A percentile compares a stretch with the other conserved stretches of the same genome.
Conservation (phyloP, 2,888 invertebrate species). For the Eristalis tenax region DNA sequence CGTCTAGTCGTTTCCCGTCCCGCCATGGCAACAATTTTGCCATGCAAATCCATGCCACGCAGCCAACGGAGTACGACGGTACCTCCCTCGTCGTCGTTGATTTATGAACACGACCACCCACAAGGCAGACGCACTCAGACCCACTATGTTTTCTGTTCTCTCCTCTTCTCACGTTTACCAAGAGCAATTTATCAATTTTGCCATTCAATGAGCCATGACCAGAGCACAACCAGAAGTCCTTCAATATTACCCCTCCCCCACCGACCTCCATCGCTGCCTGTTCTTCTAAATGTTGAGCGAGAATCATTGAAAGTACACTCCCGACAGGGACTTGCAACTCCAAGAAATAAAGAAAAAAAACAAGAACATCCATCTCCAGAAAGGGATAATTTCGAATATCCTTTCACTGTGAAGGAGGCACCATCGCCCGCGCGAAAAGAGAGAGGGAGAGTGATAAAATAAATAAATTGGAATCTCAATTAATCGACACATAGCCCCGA, state of each 20-base stretch:
- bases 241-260: background rate
- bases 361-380: conserved; percentile 32
- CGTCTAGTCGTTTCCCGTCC: background rate
- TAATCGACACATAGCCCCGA: conserved; percentile 52
- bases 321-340: conserved; percentile 1
- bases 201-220: conserved; percentile 52
- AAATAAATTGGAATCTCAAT: conserved; percentile 66
- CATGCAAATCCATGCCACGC: background rate
- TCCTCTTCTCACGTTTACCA: background rate
- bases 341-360: conserved; percentile 8
- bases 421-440: background rate
- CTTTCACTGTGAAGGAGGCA: background rate
- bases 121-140: background rate
- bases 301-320: conserved; percentile 40
- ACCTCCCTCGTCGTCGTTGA: conserved; percentile 6
- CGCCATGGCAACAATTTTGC: background rate
- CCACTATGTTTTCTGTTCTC: background rate
- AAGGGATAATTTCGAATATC: conserved; percentile 54
- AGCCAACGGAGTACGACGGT: background rate
- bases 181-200: conserved; percentile 52
- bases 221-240: conserved; percentile 2
- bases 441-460: conserved; percentile 27
- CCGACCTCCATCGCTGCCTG: background rate
- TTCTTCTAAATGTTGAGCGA: background rate
- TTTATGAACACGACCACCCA: conserved; percentile 28